Evolutionary conservation across 2,888 invertebrate species (phyloP).

Genomic region (Acrocyrtus sp.): DNA sequence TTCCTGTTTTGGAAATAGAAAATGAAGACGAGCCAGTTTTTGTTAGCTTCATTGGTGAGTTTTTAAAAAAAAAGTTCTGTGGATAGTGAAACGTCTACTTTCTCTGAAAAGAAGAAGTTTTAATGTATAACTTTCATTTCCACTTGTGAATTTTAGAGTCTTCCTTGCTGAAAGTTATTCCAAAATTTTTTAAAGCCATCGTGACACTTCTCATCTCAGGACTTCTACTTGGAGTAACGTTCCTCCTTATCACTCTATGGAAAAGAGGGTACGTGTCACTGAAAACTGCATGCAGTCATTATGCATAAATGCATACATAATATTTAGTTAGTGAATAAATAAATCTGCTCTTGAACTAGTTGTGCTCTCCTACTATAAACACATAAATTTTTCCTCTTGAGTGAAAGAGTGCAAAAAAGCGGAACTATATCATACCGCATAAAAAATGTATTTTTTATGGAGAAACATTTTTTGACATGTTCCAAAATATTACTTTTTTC

Average conservation of each 20-base stretch:
- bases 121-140: neutral
- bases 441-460: too few relatives aligned
- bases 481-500: neutral
- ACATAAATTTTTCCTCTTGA: too few relatives aligned
- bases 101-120: neutral
- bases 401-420: too few relatives aligned
- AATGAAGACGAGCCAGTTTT: slow-evolving; percentile 22
- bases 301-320: too few relatives aligned
- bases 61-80: too few relatives aligned
- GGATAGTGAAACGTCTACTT: neutral
- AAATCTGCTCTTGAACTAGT: too few relatives aligned
- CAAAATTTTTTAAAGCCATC: slow-evolving; percentile 42
- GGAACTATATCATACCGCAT: too few relatives aligned
- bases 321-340: too few relatives aligned
- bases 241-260: slow-evolving; percentile 27
- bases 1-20: slow-evolving; percentile 1
- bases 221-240: slow-evolving; percentile 24
- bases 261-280: slow-evolving; percentile 42
- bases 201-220: slow-evolving; percentile 33
- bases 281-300: too few relatives aligned
- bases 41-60: slow-evolving; percentile 29
- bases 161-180: slow-evolving; percentile 28
- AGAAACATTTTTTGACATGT: neutral
- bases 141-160: slow-evolving; percentile 14
- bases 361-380: too few relatives aligned